phyloP scores from a whole-genome alignment of 2,113 vertebrate species.

The Megatriorchis doriae region DNA sequence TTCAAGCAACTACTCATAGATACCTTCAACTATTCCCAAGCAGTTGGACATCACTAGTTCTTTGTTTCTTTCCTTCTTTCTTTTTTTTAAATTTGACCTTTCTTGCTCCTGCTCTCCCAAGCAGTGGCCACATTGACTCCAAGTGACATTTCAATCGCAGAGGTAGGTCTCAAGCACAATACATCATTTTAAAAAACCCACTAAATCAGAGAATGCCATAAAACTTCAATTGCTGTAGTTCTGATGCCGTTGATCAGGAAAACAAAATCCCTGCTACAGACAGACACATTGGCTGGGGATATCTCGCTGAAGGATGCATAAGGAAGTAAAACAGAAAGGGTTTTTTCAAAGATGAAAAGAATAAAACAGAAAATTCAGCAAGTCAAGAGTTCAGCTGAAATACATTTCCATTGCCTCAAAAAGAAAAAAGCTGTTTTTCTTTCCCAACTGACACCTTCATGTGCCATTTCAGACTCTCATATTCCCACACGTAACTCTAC shows the following conservation, averaged over 20 bases:
- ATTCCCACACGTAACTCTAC: background rate
- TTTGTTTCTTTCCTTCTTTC: background rate
- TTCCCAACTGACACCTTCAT: background rate
- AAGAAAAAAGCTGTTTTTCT: background rate
- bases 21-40: background rate
- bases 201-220: background rate
- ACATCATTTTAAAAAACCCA: background rate
- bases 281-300: background rate
- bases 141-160: slow-evolving; percentile 2
- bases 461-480: background rate
- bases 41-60: background rate
- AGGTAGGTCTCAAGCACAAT: background rate
- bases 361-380: background rate
- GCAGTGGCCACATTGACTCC: background rate
- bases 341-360: background rate
- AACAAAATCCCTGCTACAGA: background rate
- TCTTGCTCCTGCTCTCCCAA: background rate
- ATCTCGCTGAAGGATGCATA: background rate
- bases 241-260: background rate
- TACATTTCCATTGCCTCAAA: background rate
- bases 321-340: background rate
- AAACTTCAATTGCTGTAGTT: background rate
- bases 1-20: background rate
- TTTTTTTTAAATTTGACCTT: background rate
- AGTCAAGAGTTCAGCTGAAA: background rate